Base-by-base conservation (phyloP, 1,140 invertebrate genomes). In the Drosophila arizonae region DNA sequence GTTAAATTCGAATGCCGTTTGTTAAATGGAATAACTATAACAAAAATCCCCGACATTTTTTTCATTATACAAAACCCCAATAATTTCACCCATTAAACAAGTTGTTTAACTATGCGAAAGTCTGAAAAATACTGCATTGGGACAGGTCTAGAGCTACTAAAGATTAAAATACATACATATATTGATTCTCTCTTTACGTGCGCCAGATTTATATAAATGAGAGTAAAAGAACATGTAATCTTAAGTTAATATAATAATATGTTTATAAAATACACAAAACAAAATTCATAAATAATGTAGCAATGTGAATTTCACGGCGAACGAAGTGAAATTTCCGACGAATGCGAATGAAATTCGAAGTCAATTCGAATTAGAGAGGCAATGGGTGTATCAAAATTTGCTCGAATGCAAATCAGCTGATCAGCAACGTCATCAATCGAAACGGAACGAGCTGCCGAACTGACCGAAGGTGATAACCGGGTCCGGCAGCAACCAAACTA, bases 351-450 rank as follows among this genome's bases (percentile, higher is more conserved):
- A 28, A 45, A 51, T 1, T 13, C 15, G 43, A 45, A 60, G 0
- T 11, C 15, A 43, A 8, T 46, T 2, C 15, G 9, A 45, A 11
- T 55, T 15, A 24, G 55, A 67, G 41, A 33, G 17, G 28, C n/a
- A 67, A 15, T 30, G n/a, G 39, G 26, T 51, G 33, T 50, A 30
- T 4, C 50, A 21, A 33, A 50, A 71, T n/a, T n/a, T 63, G 28
- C 8, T 21, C 10, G 46, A 63, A 56, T 62, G 24, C 54, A 66
- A 67, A 63, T 72, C 65, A 79, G 72, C 68, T 85, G 81, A 85
- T 85, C 75, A 56, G 66, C 43, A 60, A 79, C 78, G 82, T 79
- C 82, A 87, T 76, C 79, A 77, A 74, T 84, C 81, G 72, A 61
- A 79, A 68, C 81, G 50, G 66, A 75, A 64, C 33, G 56, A 70